Conservation (phyloP, 1,140 invertebrate genomes). For the Polypedilum vanderplanki region DNA sequence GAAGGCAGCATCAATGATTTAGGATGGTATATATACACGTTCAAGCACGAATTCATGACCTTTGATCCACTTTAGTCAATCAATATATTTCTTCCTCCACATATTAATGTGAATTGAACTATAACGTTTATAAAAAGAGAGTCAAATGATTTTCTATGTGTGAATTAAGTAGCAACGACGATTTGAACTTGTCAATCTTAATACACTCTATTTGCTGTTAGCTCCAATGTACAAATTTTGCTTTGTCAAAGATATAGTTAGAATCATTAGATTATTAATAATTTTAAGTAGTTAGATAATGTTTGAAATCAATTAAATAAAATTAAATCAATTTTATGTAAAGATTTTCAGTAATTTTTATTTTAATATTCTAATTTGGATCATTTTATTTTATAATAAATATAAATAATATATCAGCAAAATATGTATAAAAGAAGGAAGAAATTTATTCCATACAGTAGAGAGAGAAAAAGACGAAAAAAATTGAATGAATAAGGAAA, state of each 20-base stretch:
- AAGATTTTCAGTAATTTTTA: not conserved
- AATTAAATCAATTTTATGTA: not conserved
- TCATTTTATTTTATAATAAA: not conserved
- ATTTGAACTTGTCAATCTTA: constrained; percentile 27
- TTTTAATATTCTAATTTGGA: constrained; percentile 24
- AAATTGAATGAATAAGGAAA: not conserved
- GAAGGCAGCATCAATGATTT: not conserved
- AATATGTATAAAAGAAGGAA: not conserved
- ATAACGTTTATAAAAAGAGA: not conserved
- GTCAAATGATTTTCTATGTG: not conserved
- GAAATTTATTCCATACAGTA: not conserved
- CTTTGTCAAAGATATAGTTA: no score
- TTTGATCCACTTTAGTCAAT: constrained; percentile 20
- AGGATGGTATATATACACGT: not conserved
- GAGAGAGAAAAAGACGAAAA: no score
- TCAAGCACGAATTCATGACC: not conserved
- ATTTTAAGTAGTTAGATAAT: not conserved
- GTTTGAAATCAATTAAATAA: not conserved
- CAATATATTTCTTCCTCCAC: not conserved
- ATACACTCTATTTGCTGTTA: not conserved
- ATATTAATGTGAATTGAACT: not conserved
- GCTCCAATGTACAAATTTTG: not conserved
- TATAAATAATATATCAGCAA: constrained; percentile 16
- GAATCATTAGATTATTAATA: no score
- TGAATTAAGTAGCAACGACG: not conserved